Base-by-base conservation (phyloP, 1,140 invertebrate genomes). In the Atta cephalotes region DNA sequence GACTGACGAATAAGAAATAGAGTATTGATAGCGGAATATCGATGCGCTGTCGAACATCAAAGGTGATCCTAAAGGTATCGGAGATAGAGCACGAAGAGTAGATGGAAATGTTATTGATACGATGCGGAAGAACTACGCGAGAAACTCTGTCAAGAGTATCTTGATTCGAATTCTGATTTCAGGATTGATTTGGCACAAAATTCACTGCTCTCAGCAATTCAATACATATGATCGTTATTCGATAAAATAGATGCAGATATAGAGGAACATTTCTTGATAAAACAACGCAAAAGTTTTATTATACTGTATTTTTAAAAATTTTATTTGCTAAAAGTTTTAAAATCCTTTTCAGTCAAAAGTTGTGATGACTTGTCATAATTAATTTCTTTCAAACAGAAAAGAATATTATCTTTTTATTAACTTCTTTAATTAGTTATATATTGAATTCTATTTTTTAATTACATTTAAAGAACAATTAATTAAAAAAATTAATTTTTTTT, bases 11-110 rank as follows among this genome's bases (percentile, higher is more conserved):
- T 66, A 66, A 79, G 77, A 12, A 66, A 66, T 35, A 35, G 49
- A 80, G 45, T 80, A 70, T 70, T 28, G 49, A 70, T 80, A 21
- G 56, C 7, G 18, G 68, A 76, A 84, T 74, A 84, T 84, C 56
- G 80, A 82, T 82, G 56, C 25, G 56, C 56, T 82, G 56, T 82
- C 18, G 9, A 56, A 39, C 68, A 25, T 84, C 80, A 84, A 84
- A 62, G 70, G 25, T 28, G 9, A 4, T 81, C 51, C 62, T 71
- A 71, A 58, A 49, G 39, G 31, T 81, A 81, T 81, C n/a, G 21
- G n/a, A 3, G 28, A 56, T 58, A 28, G 39, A 78, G 56, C 12
- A n/a, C 31, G 39, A 60, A 74, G 39, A 25, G 53, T 60, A n/a
- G n/a, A 31, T 10, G 9, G n/a, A 18, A 51, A 56, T 35, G 28